phyloP scores from a whole-genome alignment of 2,888 invertebrate species.

The Phoronis australis region DNA sequence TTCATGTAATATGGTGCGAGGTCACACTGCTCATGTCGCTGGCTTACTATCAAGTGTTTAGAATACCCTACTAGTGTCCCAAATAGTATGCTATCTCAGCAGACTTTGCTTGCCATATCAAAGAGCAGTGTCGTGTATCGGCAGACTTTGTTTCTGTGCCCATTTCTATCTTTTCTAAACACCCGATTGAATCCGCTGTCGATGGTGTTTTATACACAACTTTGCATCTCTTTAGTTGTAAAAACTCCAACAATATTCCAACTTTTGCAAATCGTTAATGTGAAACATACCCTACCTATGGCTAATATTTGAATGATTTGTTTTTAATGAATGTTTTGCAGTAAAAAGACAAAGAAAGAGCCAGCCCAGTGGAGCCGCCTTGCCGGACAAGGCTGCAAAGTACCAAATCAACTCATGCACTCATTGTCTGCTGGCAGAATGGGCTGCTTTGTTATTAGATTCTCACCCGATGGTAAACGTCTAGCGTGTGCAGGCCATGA shows the following conservation, averaged over 20 bases:
- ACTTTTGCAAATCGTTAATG: not conserved
- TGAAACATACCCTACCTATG: not conserved
- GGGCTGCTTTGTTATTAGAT: constrained; percentile 49
- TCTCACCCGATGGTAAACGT: constrained; percentile 50
- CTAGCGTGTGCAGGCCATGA: constrained; percentile 59
- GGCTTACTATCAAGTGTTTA: too few relatives aligned
- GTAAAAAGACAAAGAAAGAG: constrained; percentile 16
- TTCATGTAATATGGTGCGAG: too few relatives aligned
- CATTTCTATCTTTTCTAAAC: too few relatives aligned
- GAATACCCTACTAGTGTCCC: not conserved
- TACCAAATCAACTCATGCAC: constrained; percentile 56
- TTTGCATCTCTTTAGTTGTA: too few relatives aligned
- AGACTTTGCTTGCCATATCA: too few relatives aligned
- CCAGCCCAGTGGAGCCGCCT: constrained; percentile 56
- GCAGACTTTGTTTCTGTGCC: too few relatives aligned
- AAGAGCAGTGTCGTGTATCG: too few relatives aligned
- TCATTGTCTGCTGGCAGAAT: constrained; percentile 41
- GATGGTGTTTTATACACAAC: too few relatives aligned
- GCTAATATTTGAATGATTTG: not conserved
- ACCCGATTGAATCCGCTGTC: too few relatives aligned
- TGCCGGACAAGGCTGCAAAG: constrained; percentile 60
- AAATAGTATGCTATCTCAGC: too few relatives aligned
- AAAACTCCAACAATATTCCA: too few relatives aligned
- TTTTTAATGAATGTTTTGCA: constrained; percentile 6
- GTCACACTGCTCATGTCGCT: too few relatives aligned